Percentiles rank a stretch among this genome's conserved stretches.
Conservation (phyloP, 2,888 invertebrate species). For the Drosophila conformis region DNA sequence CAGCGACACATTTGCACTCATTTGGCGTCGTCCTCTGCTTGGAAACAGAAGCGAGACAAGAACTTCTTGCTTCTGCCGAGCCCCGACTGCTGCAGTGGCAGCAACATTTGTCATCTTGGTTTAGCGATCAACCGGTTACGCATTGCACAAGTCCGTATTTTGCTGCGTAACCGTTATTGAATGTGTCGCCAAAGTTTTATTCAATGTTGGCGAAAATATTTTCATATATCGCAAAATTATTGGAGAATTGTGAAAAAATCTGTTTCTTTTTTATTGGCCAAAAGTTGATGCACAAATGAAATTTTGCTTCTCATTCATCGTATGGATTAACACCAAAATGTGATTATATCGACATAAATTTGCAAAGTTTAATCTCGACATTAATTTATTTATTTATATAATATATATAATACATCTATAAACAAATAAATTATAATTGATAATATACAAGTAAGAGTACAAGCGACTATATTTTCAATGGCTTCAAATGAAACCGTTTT, state of each 20-base stretch:
- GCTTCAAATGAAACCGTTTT: not conserved
- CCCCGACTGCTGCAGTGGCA: not conserved
- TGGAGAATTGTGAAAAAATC: not conserved
- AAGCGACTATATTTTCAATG: not conserved
- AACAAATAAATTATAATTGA: not conserved
- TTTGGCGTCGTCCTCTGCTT: not conserved
- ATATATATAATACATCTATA: not conserved
- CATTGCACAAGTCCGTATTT: not conserved
- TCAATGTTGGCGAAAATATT: not conserved
- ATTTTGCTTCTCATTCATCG: not conserved
- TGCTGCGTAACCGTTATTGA: not conserved
- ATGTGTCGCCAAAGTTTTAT: not conserved
- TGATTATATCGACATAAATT: not conserved
- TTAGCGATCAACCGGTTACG: not conserved
- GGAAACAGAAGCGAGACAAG: not conserved
- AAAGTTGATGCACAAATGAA: not conserved
- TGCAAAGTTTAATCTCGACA: not conserved
- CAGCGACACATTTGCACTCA: not conserved
- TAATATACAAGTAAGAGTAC: not conserved
- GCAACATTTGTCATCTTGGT: not conserved
- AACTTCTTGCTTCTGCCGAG: not conserved
- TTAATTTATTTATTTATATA: not conserved
- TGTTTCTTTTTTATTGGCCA: not conserved
- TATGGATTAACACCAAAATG: not conserved
- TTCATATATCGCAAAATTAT: not conserved